phyloP scores from a whole-genome alignment of 2,888 invertebrate genomes.

The Balanococcus diminutus region DNA sequence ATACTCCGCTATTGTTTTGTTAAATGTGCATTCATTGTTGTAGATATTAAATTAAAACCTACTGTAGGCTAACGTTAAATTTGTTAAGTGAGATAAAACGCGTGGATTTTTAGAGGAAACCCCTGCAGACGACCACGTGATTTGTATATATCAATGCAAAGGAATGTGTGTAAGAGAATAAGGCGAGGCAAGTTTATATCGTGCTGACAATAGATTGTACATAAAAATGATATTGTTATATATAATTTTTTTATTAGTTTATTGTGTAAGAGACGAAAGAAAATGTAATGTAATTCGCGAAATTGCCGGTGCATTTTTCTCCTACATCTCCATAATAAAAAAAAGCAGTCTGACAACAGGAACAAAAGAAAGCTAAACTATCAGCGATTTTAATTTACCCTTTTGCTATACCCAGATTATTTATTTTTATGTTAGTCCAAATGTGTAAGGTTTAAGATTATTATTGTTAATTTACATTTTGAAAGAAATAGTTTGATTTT shows the following conservation, averaged over 20 bases:
- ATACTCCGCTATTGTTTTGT: constrained; percentile 29
- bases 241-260: constrained; percentile 4
- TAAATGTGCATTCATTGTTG: constrained; percentile 42
- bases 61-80: constrained; percentile 24
- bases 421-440: constrained; percentile 9
- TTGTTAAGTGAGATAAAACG: constrained; percentile 38
- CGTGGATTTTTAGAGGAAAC: neutral
- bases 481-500: neutral
- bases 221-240: constrained; percentile 40
- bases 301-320: constrained; percentile 24
- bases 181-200: constrained; percentile 45
- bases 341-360: neutral
- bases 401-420: constrained; percentile 7
- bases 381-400: neutral
- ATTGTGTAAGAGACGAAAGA: neutral
- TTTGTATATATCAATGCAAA: constrained; percentile 13
- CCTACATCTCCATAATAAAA: neutral
- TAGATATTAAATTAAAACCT: constrained; percentile 37
- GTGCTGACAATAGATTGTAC: constrained; percentile 49
- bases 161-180: constrained; percentile 39
- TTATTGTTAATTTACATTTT: neutral
- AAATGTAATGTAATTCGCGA: constrained; percentile 14
- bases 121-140: constrained; percentile 1
- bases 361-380: neutral
- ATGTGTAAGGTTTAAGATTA: constrained; percentile 12